A percentile compares a stretch with the other conserved stretches of the same genome.
These are phyloP conservation scores for Ormyrus nitidulus DNA, from an alignment of 2,888 invertebrate species.

Conservation along the genomic window DNA sequence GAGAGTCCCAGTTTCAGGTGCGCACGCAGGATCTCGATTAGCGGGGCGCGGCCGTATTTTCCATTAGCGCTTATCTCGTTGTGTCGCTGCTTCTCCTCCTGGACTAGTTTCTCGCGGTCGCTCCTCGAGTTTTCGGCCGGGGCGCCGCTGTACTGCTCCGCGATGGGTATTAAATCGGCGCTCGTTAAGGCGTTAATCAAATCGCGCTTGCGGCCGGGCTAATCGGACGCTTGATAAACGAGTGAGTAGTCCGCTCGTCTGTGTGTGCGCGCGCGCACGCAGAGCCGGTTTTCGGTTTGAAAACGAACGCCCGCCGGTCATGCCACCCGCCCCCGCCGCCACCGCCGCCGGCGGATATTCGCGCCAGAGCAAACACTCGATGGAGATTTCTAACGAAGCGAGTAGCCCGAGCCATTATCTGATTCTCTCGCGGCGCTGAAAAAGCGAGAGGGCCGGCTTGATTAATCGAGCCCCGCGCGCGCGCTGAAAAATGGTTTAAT, in stretches of 20 bases:
- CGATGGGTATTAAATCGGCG: conserved; percentile 45
- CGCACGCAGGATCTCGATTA: too few relatives aligned
- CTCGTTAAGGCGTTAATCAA: conserved; percentile 53
- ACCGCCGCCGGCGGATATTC: background rate
- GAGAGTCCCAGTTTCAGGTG: too few relatives aligned
- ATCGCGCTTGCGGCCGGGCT: conserved; percentile 23
- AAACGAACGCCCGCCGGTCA: conserved; percentile 31
- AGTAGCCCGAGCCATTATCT: conserved; percentile 9
- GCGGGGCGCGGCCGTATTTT: conserved; percentile 17
- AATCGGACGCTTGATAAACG: conserved; percentile 47
- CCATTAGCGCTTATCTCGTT: conserved; percentile 41
- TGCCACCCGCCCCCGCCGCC: background rate
- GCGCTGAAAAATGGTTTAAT: conserved; percentile 34
- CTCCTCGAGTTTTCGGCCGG: conserved; percentile 18
- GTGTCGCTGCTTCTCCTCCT: background rate
- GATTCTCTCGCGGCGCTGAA: conserved; percentile 11
- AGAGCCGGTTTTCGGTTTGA: background rate
- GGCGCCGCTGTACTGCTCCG: background rate
- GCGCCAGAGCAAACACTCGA: background rate
- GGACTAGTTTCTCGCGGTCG: background rate
- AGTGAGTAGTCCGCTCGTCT: background rate
- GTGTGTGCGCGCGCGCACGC: background rate
- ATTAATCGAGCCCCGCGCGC: conserved; percentile 24
- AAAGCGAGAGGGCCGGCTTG: conserved; percentile 4
- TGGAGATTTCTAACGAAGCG: conserved; percentile 38